Evolutionary conservation across 1,140 invertebrate species (phyloP), one percentile per base, ranked within the genome.

Genomic region (Calliphora vicina): DNA sequence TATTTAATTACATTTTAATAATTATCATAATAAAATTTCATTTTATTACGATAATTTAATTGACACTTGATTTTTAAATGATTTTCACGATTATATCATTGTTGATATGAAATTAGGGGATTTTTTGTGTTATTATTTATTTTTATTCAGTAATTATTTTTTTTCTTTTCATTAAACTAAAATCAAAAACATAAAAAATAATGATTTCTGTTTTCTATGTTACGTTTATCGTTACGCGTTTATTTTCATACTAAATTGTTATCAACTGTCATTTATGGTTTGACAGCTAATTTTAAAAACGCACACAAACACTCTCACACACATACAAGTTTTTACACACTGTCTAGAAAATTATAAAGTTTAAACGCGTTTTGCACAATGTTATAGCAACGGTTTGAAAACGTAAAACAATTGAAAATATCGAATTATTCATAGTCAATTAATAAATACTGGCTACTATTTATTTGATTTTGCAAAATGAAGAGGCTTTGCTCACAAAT

Each of bases 201-300:
- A 35, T 81, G 12, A 25, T 27, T 57, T 29, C 67, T 67, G 9
- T 71, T 29, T 71, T 42, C n/a, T 45, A n/a, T 81, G 20, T 43
- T 78, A 78, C 35, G 74, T 78, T 78, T 78, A 78, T 78, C n/a
- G 74, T 78, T 78, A 78, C 74, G 74, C 74, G 74, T 78, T 78
- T 78, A 78, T 78, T 78, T 78, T 78, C 29, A 78, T 78, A 78
- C 74, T 78, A 43, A 78, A 78, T 35, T 78, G 42, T 78, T 78
- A 78, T 78, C 29, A 78, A 78, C n/a, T 78, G 74, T 78, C 35
- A 78, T 78, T 78, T 78, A 43, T 42, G 35, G 74, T 78, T 78
- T 78, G 74, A 45, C 74, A 78, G 74, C 74, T 43, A 23, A 76
- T 78, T 78, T 20, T 35, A 35, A 27, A 29, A 35, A 74, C 72